phyloP scores from a whole-genome alignment of 2,113 vertebrate species.

The Andinoacara biseriatus region DNA sequence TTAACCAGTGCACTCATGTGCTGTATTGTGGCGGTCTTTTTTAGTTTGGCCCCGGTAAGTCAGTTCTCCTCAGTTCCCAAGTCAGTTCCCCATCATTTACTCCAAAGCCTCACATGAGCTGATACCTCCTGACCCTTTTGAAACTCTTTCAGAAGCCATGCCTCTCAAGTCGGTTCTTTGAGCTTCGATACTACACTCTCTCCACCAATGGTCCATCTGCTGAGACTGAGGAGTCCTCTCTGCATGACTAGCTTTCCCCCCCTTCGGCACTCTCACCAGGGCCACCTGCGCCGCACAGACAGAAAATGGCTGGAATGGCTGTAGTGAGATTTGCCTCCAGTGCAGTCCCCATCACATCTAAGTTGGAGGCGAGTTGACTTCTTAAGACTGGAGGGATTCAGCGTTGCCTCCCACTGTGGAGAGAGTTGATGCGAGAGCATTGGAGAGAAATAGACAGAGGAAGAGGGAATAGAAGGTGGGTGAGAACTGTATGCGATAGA shows the following conservation, averaged over 20 bases:
- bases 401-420: conserved; percentile 32
- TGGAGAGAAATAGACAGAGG: background rate
- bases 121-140: conserved; percentile 59
- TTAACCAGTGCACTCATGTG: conserved; percentile 62
- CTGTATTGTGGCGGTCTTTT: conserved; percentile 18
- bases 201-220: conserved; percentile 60
- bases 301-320: conserved; percentile 65
- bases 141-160: conserved; percentile 45
- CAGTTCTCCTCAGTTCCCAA: conserved; percentile 14
- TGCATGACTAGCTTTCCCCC: conserved; percentile 48
- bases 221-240: conserved; percentile 56
- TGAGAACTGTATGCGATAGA: conserved; percentile 36
- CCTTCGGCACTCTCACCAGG: conserved; percentile 12
- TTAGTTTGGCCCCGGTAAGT: conserved; percentile 40
- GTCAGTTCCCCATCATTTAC: conserved; percentile 54
- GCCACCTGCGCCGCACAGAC: conserved; percentile 56
- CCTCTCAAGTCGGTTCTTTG: conserved; percentile 57
- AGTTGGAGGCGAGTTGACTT: conserved; percentile 64
- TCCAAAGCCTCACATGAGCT: conserved; percentile 29
- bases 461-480: conserved; percentile 9
- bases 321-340: conserved; percentile 60
- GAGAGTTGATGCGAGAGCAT: conserved; percentile 22
- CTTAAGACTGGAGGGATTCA: conserved; percentile 50
- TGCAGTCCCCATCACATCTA: conserved; percentile 51
- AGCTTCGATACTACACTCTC: conserved; percentile 42